Evolutionary conservation across 2,113 vertebrate genomes (phyloP).

Genomic region (Bostrychus sinensis): DNA sequence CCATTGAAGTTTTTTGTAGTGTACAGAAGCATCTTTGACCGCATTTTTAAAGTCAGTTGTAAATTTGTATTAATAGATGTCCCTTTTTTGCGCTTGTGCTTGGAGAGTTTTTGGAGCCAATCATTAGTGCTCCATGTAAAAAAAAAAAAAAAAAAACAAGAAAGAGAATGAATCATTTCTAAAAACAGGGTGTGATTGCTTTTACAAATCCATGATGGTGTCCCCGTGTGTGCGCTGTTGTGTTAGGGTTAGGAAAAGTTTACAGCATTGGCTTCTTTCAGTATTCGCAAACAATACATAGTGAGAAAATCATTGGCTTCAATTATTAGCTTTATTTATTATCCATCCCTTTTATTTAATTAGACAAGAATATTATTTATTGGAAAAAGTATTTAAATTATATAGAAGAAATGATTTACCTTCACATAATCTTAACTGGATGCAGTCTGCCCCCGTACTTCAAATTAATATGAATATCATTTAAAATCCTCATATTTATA

Average conservation of each 20-base stretch:
- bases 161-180: neutral
- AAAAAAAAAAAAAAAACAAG: neutral
- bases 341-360: constrained; percentile 37
- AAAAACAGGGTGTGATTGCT: constrained; percentile 39
- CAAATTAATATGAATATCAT: neutral
- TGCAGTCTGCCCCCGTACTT: neutral
- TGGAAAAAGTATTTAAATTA: constrained; percentile 14
- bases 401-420: constrained; percentile 13
- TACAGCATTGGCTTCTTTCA: constrained; percentile 7
- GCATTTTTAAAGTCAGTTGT: constrained; percentile 48
- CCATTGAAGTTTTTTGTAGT: constrained; percentile 15
- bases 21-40: constrained; percentile 37
- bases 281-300: constrained; percentile 15
- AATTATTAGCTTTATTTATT: constrained; percentile 55
- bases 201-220: constrained; percentile 23
- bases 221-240: constrained; percentile 6
- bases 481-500: neutral
- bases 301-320: constrained; percentile 6
- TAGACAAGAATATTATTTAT: constrained; percentile 52
- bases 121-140: constrained; percentile 1
- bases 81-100: neutral
- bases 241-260: constrained; percentile 5
- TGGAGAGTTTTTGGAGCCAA: neutral
- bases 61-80: constrained; percentile 20
- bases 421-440: neutral